phyloP scores from a whole-genome alignment of 2,888 invertebrate species.

The Stenodera caucasica region DNA sequence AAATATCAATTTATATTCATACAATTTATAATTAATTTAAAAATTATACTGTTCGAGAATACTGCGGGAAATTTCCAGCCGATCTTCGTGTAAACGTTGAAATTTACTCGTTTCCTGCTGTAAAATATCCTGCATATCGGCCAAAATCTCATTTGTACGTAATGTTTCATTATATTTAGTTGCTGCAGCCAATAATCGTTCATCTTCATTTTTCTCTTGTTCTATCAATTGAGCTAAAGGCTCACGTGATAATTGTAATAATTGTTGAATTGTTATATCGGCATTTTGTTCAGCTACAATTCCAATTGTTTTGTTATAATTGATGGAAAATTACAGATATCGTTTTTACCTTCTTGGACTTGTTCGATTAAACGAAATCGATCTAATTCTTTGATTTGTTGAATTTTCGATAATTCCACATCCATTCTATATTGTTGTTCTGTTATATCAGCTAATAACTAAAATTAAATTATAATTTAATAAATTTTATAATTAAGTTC shows the following conservation, averaged over 20 bases:
- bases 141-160: conserved; percentile 68
- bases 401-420: conserved; percentile 68
- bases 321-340: too few relatives aligned
- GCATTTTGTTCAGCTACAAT: conserved; percentile 66
- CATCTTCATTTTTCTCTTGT: conserved; percentile 68
- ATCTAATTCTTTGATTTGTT: conserved; percentile 67
- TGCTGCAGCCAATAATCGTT: conserved; percentile 64
- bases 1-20: background rate
- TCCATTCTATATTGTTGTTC: conserved; percentile 69
- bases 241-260: conserved; percentile 65
- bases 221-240: conserved; percentile 66
- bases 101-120: conserved; percentile 68
- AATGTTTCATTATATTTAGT: conserved; percentile 62
- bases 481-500: background rate
- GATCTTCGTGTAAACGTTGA: conserved; percentile 64
- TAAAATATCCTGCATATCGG: conserved; percentile 70
- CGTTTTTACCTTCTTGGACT: conserved; percentile 59
- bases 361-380: conserved; percentile 63
- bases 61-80: conserved; percentile 61
- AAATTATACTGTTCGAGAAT: conserved; percentile 64
- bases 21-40: too few relatives aligned
- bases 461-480: conserved; percentile 27
- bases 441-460: conserved; percentile 61
- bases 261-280: conserved; percentile 67
- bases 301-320: background rate